phyloP scores from a whole-genome alignment of 2,797 vertebrate species.

The Amphiprion clarkii region DNA sequence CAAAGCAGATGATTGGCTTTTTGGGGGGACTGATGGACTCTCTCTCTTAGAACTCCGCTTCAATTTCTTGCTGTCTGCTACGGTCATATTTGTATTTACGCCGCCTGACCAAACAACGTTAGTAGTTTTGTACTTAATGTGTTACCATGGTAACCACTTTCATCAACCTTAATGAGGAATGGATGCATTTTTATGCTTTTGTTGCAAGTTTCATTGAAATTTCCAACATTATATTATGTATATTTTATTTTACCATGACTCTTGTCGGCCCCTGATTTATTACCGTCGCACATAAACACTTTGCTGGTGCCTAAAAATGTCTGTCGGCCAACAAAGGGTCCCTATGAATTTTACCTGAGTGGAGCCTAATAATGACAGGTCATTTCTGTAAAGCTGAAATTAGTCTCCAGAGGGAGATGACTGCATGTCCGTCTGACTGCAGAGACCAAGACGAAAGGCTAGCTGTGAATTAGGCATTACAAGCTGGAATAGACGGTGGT shows the following conservation, averaged over 20 bases:
- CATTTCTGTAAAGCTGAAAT: constrained; percentile 46
- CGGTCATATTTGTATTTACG: too few relatives aligned
- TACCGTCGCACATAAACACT: not conserved
- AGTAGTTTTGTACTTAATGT: not conserved
- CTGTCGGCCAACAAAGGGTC: not conserved
- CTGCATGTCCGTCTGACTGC: constrained; percentile 23
- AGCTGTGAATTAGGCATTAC: constrained; percentile 32
- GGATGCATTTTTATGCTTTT: not conserved
- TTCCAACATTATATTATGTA: not conserved
- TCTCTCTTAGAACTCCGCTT: too few relatives aligned
- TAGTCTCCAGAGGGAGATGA: constrained; percentile 48
- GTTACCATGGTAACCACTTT: not conserved
- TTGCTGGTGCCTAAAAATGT: not conserved
- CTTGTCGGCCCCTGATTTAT: not conserved
- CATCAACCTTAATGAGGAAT: not conserved
- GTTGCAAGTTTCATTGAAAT: not conserved
- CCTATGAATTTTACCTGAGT: constrained; percentile 12
- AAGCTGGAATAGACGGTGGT: constrained; percentile 34
- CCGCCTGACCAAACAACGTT: too few relatives aligned
- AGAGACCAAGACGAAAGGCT: constrained; percentile 31
- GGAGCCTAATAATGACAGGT: constrained; percentile 27
- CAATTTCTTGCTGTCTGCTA: too few relatives aligned
- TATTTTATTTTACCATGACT: not conserved
- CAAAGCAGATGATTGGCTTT: too few relatives aligned
- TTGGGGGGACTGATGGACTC: too few relatives aligned